phyloP scores from a whole-genome alignment of 2,113 vertebrate genomes.

The Meleagris gallopavo region DNA sequence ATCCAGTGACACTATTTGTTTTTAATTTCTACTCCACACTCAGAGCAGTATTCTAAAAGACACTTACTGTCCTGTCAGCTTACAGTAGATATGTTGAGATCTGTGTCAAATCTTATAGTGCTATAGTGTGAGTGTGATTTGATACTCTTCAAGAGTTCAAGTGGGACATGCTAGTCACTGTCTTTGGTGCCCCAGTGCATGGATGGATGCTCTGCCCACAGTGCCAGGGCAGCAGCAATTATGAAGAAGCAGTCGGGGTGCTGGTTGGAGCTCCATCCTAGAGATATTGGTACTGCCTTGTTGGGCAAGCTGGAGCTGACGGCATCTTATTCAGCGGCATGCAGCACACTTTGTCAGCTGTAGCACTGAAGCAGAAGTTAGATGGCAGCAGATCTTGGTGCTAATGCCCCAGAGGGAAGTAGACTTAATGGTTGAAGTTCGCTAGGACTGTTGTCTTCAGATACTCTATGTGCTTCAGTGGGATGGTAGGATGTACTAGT shows the following conservation, averaged over 20 bases:
- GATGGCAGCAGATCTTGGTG: accelerated
- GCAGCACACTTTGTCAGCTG: background rate
- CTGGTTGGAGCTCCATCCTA: background rate
- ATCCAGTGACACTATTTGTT: slow-evolving; percentile 18
- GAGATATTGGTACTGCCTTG: background rate
- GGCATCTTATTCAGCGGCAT: accelerated
- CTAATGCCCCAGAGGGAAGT: background rate
- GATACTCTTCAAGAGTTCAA: background rate
- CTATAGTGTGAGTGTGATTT: accelerated
- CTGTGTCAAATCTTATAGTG: background rate
- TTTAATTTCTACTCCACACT: slow-evolving; percentile 14
- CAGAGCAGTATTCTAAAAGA: background rate
- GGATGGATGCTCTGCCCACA: background rate
- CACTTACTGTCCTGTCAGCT: background rate
- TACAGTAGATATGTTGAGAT: background rate
- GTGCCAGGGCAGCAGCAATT: accelerated
- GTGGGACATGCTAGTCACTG: accelerated
- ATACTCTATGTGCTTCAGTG: background rate
- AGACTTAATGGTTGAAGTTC: background rate
- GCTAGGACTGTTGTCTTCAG: background rate
- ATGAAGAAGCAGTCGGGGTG: background rate
- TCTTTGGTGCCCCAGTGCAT: accelerated
- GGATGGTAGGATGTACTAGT: background rate
- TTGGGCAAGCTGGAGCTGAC: background rate
- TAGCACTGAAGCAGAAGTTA: background rate